Evolutionary conservation across 1,140 invertebrate species (phyloP).

Genomic region (Ostrea edulis): DNA sequence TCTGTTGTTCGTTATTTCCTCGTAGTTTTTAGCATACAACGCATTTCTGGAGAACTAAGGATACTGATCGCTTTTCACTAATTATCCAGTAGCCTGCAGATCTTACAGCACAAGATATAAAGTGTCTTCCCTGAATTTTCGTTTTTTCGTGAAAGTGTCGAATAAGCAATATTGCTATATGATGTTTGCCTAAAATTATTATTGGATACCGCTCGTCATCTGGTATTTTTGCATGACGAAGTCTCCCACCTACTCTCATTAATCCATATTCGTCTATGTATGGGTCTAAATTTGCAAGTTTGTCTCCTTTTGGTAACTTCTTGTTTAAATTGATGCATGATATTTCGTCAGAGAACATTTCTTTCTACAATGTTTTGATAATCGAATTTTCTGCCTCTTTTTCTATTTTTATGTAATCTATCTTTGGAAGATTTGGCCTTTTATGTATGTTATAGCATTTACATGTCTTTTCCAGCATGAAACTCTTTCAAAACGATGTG

Average conservation of each 20-base stretch:
- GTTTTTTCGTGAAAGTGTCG: too few relatives aligned
- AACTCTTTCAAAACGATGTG: slow-evolving; percentile 38
- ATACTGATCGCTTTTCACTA: too few relatives aligned
- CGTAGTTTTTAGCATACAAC: too few relatives aligned
- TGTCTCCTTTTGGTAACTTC: slow-evolving; percentile 1
- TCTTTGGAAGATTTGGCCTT: neutral
- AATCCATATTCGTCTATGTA: slow-evolving; percentile 40
- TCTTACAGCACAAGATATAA: too few relatives aligned
- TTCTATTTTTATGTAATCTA: neutral
- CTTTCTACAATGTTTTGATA: slow-evolving; percentile 25
- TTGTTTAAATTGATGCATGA: neutral
- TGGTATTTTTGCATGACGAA: slow-evolving; percentile 25
- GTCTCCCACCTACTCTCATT: slow-evolving; percentile 46
- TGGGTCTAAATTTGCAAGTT: slow-evolving; percentile 7
- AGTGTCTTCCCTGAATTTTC: too few relatives aligned
- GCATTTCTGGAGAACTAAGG: too few relatives aligned
- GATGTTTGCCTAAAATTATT: neutral
- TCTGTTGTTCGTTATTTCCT: neutral
- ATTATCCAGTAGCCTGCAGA: too few relatives aligned
- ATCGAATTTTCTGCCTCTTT: slow-evolving; percentile 31
- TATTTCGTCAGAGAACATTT: slow-evolving; percentile 42
- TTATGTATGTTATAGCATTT: slow-evolving; percentile 14
- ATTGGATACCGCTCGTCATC: neutral
- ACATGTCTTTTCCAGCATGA: slow-evolving; percentile 44
- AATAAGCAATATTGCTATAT: neutral